A percentile compares a stretch with the other conserved stretches of the same genome.
Evolutionary conservation across 2,888 invertebrate species (phyloP).

Genomic region (Andrena chrysosceles): DNA sequence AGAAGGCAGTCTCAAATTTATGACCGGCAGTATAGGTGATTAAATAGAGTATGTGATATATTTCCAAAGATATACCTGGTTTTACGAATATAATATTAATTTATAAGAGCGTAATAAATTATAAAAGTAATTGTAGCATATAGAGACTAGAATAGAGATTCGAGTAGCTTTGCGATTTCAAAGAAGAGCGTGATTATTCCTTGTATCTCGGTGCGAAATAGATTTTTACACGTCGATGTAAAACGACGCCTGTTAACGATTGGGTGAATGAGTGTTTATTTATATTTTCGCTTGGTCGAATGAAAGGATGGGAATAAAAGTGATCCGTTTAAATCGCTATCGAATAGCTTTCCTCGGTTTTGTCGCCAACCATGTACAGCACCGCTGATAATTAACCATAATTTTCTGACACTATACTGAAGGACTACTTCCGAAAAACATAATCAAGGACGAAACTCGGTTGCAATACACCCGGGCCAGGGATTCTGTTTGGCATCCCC

Average conservation of each 20-base stretch:
- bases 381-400: not conserved
- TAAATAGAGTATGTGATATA: slow-evolving; percentile 25
- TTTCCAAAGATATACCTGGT: slow-evolving; percentile 10
- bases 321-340: not conserved
- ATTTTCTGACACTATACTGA: too few species aligned
- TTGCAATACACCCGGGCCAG: too few species aligned
- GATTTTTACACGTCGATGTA: not conserved
- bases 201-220: not conserved
- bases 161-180: slow-evolving; percentile 15
- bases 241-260: slow-evolving; percentile 6
- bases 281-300: slow-evolving; percentile 8
- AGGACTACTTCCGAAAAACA: too few species aligned
- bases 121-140: not conserved
- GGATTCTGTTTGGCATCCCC: too few species aligned
- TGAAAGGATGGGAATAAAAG: not conserved
- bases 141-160: slow-evolving; percentile 13
- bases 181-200: slow-evolving; percentile 17
- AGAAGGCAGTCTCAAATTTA: slow-evolving; percentile 7
- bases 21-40: not conserved
- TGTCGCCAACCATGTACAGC: not conserved
- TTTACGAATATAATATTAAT: slow-evolving; percentile 9
- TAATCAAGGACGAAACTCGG: too few species aligned
- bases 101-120: slow-evolving; percentile 18
- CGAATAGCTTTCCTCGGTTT: not conserved
- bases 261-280: slow-evolving; percentile 7